Base-by-base conservation (phyloP, 2,888 invertebrate species). In the Elgonia sp. region DNA sequence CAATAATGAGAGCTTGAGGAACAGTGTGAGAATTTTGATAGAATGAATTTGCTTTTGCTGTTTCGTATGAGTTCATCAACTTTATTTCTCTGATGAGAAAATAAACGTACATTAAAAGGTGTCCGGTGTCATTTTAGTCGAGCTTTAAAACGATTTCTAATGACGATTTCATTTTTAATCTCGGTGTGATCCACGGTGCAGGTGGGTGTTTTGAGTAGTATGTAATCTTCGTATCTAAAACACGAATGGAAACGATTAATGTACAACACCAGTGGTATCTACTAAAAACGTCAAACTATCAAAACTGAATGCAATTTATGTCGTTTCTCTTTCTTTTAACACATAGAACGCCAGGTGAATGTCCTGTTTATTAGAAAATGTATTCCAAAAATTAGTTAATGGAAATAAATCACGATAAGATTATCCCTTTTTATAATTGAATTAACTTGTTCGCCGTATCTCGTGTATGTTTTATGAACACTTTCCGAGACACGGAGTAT, bases 381-480 rank as follows among this genome's bases (percentile, higher is more conserved):
- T 83, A 83, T 83, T 69, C 70, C 55, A 83, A 87, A 84, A 87
- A 83, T 83, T 72, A 21, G 62, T 82, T 53, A 77, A 72, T 14
- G 53, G 0, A 57, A 73, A 83, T 87, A 79, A 87, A 75, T 84
- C 83, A 69, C 69, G 87, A 87, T 87, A 87, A 87, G 73, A 46
- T 84, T 75, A 84, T 83, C 79, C 18, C 65, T 29, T 69, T 53
- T 55, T 86, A 77, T 87, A 87, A 87, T 87, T 87, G 87, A 87
- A 84, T 83, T 87, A 87, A 83, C 87, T 84, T 87, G 87, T 87
- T 80, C 73, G 67, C 53, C 67, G 53, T 86, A 82, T 82, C 86
- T 82, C 40, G 21, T 18, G 55, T 79, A 42, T 86, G 69, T 65
- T 86, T 86, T 82, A 81, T 82, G 86, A 70, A 81, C 62, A 63